Conservation (phyloP, 2,113 vertebrate genomes). For the Paraplagusia blochii region DNA sequence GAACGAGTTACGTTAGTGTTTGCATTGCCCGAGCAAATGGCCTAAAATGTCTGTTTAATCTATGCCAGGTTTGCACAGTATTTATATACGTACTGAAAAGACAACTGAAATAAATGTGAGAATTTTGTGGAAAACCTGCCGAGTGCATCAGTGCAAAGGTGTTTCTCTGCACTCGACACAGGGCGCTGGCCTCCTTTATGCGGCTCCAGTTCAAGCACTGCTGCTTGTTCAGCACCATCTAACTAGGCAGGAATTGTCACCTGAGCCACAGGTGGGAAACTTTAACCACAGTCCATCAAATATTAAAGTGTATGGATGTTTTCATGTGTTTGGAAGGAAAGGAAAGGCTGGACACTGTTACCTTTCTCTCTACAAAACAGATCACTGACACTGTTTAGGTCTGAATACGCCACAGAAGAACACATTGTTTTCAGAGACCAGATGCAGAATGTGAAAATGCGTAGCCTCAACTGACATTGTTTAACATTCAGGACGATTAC, state of each 20-base stretch:
- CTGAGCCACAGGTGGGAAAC: conserved; percentile 50
- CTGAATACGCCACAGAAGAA: no score
- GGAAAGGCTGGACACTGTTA: conserved; percentile 33
- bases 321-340: conserved; percentile 65
- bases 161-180: conserved; percentile 15
- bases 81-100: conserved; percentile 30
- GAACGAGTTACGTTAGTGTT: conserved; percentile 53
- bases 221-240: conserved; percentile 42
- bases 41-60: conserved; percentile 48
- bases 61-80: conserved; percentile 29
- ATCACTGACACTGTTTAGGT: conserved; percentile 25
- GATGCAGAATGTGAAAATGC: no score
- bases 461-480: no score
- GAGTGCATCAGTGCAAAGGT: conserved; percentile 20
- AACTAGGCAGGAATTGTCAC: conserved; percentile 56
- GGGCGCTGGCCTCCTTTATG: background rate
- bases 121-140: conserved; percentile 30
- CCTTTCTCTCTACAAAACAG: conserved; percentile 23
- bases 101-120: conserved; percentile 25
- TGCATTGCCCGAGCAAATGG: conserved; percentile 63
- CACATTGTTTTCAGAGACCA: no score
- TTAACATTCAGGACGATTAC: no score
- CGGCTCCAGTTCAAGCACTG: conserved; percentile 17
- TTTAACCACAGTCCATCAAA: conserved; percentile 56
- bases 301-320: conserved; percentile 61